Evolutionary conservation across 2,888 invertebrate species (phyloP), one percentile per base, ranked within the genome.

Genomic region (Horisme vitalbata): DNA sequence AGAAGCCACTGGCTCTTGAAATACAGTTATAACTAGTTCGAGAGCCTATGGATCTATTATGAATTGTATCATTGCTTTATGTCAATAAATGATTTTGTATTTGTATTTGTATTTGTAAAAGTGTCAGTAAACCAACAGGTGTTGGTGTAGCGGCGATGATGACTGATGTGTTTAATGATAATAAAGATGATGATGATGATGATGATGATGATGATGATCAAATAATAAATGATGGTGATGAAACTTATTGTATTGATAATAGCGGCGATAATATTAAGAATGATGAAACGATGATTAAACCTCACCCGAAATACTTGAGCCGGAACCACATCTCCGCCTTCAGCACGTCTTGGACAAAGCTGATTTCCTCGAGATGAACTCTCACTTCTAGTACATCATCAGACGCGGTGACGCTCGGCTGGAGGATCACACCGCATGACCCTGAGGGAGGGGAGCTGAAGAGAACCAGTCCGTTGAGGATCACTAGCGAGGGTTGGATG

Each of bases 351-450:
- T 59, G 52, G 1, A 53, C 51, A 23, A 66, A 18, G 8, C 45
- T 43, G 60, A 55, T 35, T 4, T 36, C 9, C 2, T 54, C 55
- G 0, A 56, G 8, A 15, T 45, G 46, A 0, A 58, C 15, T 20
- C 65, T 69, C 1, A 79, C 31, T 26, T 61, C 55, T 7, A 79
- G 57, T 0, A 71, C 59, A 10, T 74, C 49, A 61, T 63, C 28
- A 72, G 64, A 12, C 63, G 72, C 30, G 57, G 66, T 45, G 10
- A 52, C 46, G 10, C 43, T 48, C 0, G 84, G 82, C 0, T 83
- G 82, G 0, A 85, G 66, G 36, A 85, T 78, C 10, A 85, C 66
- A 0, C 85, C 83, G 27, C 88, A 88, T 3, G 83, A 77, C 0
- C 83, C 81, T 0, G 82, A 68, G 0, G 79, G 76, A 0, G 82